Evolutionary conservation across 2,797 vertebrate species (phyloP), one percentile per base, ranked within the genome.

Genomic region (Pagetopsis macropterus): DNA sequence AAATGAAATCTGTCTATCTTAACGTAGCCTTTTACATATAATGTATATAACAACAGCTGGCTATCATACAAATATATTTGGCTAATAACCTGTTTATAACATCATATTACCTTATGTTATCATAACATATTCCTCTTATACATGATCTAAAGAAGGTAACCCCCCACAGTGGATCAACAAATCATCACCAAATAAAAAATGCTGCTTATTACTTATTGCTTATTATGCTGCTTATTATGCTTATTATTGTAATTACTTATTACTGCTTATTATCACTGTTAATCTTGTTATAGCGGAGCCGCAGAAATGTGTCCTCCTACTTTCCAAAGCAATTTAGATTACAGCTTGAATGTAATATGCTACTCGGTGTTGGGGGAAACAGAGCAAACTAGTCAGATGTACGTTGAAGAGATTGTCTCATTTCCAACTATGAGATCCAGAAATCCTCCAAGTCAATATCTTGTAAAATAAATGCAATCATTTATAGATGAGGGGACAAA

Each of bases 401-500:
- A 79, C 23, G 21, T 17, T 56, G 8, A 50, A 68, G n/a, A 60
- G 45, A 70, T 64, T 74, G 52, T 63, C 55, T 37, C 16, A 19
- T 61, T 70, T 65, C 58, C 33, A 74, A 65, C 49, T 21, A 49
- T 55, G 48, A 58, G 46, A 82, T 46, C 33, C 57, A 48, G 58
- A 81, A 62, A 45, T 57, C 41, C 12, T 58, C n/a, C 17, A 21
- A 43, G 59, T 65, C 65, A 48, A 17, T 62, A 64, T 43, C 3
- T 16, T n/a, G 19, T 31, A 54, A 70, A 79, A 55, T 37, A 69
- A 80, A 67, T 27, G 13, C 58, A 77, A 23, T 77, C 27, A 64
- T 71, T 68, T 52, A 58, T n/a, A 72, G 72, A 40, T 41, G 48
- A 44, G 21, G 21, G 54, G 43, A 37, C 40, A 72, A 65, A 78